Evolutionary conservation across 2,888 invertebrate genomes (phyloP).

Genomic region (Odontothrips loti): DNA sequence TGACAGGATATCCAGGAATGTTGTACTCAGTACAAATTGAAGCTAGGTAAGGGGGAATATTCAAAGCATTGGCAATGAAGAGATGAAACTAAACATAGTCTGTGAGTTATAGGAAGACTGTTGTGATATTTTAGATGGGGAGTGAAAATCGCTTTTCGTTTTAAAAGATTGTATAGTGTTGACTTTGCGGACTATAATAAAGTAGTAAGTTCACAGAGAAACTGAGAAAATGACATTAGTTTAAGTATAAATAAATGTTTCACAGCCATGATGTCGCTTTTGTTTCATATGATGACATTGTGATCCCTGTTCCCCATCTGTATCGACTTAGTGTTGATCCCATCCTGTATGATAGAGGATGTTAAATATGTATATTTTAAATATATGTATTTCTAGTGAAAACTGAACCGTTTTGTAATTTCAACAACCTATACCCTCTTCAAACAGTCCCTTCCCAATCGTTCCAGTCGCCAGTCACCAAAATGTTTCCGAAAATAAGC

Average conservation of each 20-base stretch:
- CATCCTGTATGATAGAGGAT: neutral
- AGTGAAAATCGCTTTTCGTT: neutral
- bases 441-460: neutral
- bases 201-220: neutral
- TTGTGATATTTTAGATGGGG: neutral
- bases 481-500: too few relatives aligned
- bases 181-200: neutral
- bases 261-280: neutral
- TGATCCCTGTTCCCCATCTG: neutral
- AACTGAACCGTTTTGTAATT: too few relatives aligned
- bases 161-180: neutral
- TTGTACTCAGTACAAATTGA: neutral
- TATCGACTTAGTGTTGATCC: neutral
- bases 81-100: neutral
- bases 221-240: slow-evolving; percentile 1
- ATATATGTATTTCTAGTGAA: neutral
- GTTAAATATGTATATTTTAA: slow-evolving; percentile 15
- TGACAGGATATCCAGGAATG: neutral
- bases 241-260: neutral
- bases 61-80: neutral
- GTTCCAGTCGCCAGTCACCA: too few relatives aligned
- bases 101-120: slow-evolving; percentile 7
- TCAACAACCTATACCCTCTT: too few relatives aligned
- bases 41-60: neutral
- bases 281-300: neutral